Evolutionary conservation across 1,140 invertebrate genomes (phyloP).

Genomic region (Micrasema longulum): DNA sequence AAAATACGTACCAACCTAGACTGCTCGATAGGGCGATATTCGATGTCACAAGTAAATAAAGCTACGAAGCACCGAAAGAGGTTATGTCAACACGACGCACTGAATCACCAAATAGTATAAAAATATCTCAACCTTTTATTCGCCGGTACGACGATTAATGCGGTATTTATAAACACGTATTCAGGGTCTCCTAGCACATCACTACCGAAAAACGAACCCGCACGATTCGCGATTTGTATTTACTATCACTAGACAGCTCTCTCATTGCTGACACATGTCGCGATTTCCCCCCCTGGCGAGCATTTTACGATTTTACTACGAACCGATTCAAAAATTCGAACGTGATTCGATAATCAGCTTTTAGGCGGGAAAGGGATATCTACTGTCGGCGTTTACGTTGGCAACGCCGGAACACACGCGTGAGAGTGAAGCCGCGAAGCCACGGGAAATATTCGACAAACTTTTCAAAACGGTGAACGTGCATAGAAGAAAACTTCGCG

Average conservation of each 20-base stretch:
- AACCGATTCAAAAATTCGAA: conserved; percentile 27
- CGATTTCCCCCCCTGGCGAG: too few relatives aligned
- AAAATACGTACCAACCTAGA: conserved; percentile 8
- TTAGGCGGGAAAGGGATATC: conserved; percentile 44
- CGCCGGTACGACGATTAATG: background rate
- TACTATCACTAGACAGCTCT: too few relatives aligned
- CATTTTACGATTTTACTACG: too few relatives aligned
- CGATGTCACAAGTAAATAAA: too few relatives aligned
- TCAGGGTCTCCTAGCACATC: too few relatives aligned
- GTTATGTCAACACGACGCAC: conserved; percentile 15
- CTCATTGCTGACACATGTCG: too few relatives aligned
- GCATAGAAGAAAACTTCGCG: conserved; percentile 38
- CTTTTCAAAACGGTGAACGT: conserved; percentile 33
- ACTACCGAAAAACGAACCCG: too few relatives aligned
- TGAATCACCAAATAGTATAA: conserved; percentile 8
- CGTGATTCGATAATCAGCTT: conserved; percentile 43
- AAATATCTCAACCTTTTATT: background rate
- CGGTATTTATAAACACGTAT: conserved; percentile 10
- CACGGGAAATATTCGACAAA: conserved; percentile 25
- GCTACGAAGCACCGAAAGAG: background rate
- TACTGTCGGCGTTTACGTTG: too few relatives aligned
- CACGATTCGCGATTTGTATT: too few relatives aligned
- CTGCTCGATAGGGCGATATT: background rate
- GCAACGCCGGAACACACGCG: conserved; percentile 3
- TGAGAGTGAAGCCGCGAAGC: background rate